Conservation (phyloP, 2,888 invertebrate genomes). For the Lochmaea capreae region DNA sequence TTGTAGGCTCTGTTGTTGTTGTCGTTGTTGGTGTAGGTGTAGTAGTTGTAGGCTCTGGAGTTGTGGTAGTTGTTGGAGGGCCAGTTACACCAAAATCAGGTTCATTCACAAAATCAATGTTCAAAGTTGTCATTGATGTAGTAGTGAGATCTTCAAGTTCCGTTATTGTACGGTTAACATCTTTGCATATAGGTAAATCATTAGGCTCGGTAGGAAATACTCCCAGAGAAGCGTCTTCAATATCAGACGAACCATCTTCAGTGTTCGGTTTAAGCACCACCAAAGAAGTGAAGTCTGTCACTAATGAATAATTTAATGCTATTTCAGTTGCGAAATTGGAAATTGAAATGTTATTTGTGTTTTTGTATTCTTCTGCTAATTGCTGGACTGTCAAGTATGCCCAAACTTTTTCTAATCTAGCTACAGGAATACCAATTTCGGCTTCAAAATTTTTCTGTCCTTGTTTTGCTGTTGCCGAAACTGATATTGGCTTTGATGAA, state of each 20-base stretch:
- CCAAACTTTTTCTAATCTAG: constrained; percentile 66
- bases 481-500: constrained; percentile 31
- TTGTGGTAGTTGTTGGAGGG: constrained; percentile 13
- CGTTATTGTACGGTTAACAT: constrained; percentile 26
- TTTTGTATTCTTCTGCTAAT: constrained; percentile 66
- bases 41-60: constrained; percentile 11
- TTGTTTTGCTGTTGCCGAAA: constrained; percentile 40
- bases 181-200: constrained; percentile 38
- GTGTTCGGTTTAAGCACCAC: constrained; percentile 74
- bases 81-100: not conserved
- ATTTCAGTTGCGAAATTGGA: constrained; percentile 69
- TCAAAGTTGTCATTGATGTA: constrained; percentile 20
- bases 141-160: constrained; percentile 20
- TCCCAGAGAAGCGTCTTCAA: constrained; percentile 40
- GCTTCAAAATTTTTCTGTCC: constrained; percentile 53
- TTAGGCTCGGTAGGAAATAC: constrained; percentile 26
- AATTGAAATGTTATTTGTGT: constrained; percentile 55
- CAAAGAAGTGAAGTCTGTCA: constrained; percentile 76
- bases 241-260: constrained; percentile 53
- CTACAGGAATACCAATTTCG: constrained; percentile 47
- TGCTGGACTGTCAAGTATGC: constrained; percentile 74
- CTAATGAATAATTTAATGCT: constrained; percentile 70
- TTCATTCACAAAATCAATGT: not conserved
- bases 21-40: too few relatives aligned
- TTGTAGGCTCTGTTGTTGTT: constrained; percentile 17